Conservation (phyloP, 2,888 invertebrate species). For the Drosophila birchii region DNA sequence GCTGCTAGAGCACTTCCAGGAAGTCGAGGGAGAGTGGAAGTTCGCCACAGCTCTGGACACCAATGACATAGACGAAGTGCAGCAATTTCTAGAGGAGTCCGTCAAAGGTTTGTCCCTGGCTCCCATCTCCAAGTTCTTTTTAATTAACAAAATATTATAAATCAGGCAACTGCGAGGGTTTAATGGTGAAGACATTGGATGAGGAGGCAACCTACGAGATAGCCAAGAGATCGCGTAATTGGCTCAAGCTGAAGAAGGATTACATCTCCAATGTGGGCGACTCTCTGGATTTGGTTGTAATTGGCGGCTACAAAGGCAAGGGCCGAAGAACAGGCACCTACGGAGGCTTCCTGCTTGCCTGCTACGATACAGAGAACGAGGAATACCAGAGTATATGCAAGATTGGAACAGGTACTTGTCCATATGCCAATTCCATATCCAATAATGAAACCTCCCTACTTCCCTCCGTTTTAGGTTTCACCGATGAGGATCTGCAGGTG, state of each 20-base stretch:
- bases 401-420: slow-evolving; percentile 86
- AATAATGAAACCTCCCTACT: too few relatives aligned
- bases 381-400: slow-evolving; percentile 97
- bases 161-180: slow-evolving; percentile 96
- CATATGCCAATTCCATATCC: not conserved
- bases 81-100: slow-evolving; percentile 96
- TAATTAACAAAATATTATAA: not conserved
- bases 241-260: slow-evolving; percentile 99
- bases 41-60: slow-evolving; percentile 95
- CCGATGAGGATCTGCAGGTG: slow-evolving; percentile 93
- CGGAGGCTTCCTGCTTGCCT: slow-evolving; percentile 98
- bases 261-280: slow-evolving; percentile 98
- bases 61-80: slow-evolving; percentile 94
- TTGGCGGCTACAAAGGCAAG: slow-evolving; percentile 96
- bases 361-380: slow-evolving; percentile 95
- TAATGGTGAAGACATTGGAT: slow-evolving; percentile 98
- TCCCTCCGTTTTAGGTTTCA: slow-evolving; percentile 88
- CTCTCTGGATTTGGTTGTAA: slow-evolving; percentile 96
- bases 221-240: slow-evolving; percentile 96
- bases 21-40: slow-evolving; percentile 92
- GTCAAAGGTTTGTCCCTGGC: slow-evolving; percentile 89
- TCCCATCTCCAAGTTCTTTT: too few relatives aligned
- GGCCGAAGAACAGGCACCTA: slow-evolving; percentile 96
- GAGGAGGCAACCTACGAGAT: slow-evolving; percentile 97
- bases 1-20: slow-evolving; percentile 89